Evolutionary conservation across 30 jellyfish, hydroid and myxozoan genomes (phyloP).

Genomic region (Hydractinia echinata): DNA sequence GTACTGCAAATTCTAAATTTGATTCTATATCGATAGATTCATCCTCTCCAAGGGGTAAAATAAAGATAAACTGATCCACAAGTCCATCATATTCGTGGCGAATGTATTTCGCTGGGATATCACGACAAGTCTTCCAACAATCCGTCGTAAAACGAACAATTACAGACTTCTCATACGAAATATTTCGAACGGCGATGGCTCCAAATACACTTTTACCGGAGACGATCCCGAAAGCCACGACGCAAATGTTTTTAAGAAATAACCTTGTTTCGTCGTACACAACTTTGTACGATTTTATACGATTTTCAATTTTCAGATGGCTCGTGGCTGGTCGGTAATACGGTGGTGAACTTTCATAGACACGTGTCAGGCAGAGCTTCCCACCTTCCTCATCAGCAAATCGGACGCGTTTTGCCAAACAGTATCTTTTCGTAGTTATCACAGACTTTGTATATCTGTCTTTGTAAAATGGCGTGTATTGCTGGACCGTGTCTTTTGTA

Average conservation of each 20-base stretch:
- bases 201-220: conserved; percentile 53
- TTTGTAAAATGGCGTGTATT: too few relatives aligned
- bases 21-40: background rate
- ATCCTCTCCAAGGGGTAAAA: background rate
- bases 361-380: conserved; percentile 39
- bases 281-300: conserved; percentile 1
- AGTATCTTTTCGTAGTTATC: too few relatives aligned
- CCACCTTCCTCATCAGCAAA: conserved; percentile 93
- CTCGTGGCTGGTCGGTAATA: conserved; percentile 13
- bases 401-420: conserved; percentile 30
- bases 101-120: conserved; percentile 46
- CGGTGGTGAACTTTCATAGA: background rate
- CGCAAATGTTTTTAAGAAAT: conserved; percentile 17
- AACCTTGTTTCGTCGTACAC: conserved; percentile 35
- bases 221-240: conserved; percentile 21
- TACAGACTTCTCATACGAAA: conserved; percentile 50
- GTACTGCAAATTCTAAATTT: conserved; percentile 50
- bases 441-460: too few relatives aligned
- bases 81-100: conserved; percentile 40
- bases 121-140: conserved; percentile 49
- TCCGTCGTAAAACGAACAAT: conserved; percentile 51
- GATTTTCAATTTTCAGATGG: conserved; percentile 6
- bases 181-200: conserved; percentile 70
- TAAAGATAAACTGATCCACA: conserved; percentile 59
- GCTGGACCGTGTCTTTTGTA: too few relatives aligned